phyloP scores from a whole-genome alignment of 2,888 invertebrate genomes.

The Spialia ferax region DNA sequence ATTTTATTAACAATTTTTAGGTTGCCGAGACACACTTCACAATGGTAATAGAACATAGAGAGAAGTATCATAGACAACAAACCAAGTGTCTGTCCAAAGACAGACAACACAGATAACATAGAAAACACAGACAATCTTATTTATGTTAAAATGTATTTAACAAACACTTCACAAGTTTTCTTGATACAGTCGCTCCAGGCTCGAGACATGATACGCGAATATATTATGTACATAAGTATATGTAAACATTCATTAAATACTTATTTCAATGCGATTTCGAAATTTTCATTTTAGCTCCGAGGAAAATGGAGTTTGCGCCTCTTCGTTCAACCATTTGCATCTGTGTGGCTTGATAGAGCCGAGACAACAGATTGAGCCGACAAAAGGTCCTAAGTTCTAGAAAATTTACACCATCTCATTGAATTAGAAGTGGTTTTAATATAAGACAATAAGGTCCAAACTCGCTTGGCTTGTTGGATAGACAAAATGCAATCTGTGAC shows the following conservation, averaged over 20 bases:
- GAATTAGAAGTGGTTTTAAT: slow-evolving; percentile 52
- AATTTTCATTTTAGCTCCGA: slow-evolving; percentile 71
- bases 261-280: slow-evolving; percentile 48
- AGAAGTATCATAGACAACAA: too few relatives aligned
- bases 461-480: slow-evolving; percentile 52
- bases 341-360: slow-evolving; percentile 73
- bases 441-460: slow-evolving; percentile 46
- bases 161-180: slow-evolving; percentile 28
- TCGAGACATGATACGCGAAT: slow-evolving; percentile 34
- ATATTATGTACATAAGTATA: too few relatives aligned
- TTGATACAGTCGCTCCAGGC: slow-evolving; percentile 28
- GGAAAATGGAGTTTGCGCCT: slow-evolving; percentile 75
- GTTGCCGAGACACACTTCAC: too few relatives aligned
- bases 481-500: slow-evolving; percentile 76
- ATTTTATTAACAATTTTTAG: too few relatives aligned
- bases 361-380: slow-evolving; percentile 78
- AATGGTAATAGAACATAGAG: too few relatives aligned
- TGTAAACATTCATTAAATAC: slow-evolving; percentile 45
- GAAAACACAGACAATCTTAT: too few relatives aligned
- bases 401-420: slow-evolving; percentile 48
- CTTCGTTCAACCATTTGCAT: slow-evolving; percentile 70
- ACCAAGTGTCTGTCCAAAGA: too few relatives aligned
- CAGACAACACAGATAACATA: too few relatives aligned
- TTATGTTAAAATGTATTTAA: too few relatives aligned
- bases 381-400: slow-evolving; percentile 63